Conservation (phyloP, 2,113 vertebrate species). For the Rhinoptilus africanus region DNA sequence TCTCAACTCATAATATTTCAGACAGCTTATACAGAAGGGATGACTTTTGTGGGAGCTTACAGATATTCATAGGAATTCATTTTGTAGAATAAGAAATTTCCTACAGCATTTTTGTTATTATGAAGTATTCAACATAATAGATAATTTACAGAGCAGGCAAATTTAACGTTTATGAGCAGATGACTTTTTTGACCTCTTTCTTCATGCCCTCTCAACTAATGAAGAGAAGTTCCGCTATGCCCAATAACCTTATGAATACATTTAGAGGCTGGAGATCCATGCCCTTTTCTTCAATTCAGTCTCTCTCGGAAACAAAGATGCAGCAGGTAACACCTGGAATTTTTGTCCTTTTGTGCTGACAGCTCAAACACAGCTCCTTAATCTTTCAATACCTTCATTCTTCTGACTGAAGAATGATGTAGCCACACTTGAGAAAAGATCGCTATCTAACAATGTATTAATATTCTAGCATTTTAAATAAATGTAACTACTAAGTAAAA, state of each 20-base stretch:
- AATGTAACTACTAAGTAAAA: not conserved
- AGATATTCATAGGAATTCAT: not conserved
- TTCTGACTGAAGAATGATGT: not conserved
- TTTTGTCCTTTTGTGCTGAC: not conserved
- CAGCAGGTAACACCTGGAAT: fast-evolving
- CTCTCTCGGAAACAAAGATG: not conserved
- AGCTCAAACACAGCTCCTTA: not conserved
- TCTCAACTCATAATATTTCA: not conserved
- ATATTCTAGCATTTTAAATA: not conserved
- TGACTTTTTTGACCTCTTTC: not conserved
- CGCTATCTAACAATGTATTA: not conserved
- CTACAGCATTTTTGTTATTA: not conserved
- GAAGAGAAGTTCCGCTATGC: not conserved
- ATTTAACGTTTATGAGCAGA: not conserved
- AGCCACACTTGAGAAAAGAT: not conserved
- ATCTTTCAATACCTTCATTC: not conserved
- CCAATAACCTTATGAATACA: not conserved
- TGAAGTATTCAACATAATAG: not conserved
- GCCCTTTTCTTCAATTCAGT: not conserved
- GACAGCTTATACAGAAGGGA: not conserved
- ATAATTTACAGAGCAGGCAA: not conserved
- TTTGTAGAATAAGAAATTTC: not conserved
- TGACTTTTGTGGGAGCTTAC: not conserved
- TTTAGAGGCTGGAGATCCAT: not conserved
- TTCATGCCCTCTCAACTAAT: not conserved